phyloP scores from a whole-genome alignment of 1,140 invertebrate genomes.

The Sycobia sp. region DNA sequence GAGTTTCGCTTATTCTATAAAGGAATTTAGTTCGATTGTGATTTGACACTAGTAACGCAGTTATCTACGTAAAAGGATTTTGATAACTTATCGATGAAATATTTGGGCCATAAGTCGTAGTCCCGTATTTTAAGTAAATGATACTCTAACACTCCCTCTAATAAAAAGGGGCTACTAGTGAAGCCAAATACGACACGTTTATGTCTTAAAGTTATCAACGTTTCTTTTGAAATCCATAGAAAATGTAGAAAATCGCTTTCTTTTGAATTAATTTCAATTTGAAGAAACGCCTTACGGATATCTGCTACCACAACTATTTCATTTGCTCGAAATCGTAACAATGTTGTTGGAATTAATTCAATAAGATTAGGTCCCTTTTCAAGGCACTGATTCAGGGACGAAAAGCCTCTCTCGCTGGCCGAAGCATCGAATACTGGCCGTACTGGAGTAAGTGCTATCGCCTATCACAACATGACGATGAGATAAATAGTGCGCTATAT shows the following conservation, averaged over 20 bases:
- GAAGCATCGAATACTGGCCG: conserved; percentile 50
- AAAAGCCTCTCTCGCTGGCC: no score
- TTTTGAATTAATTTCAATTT: no score
- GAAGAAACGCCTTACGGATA: conserved; percentile 40
- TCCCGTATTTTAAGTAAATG: background rate
- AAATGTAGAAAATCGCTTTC: conserved; percentile 27
- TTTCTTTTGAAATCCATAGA: conserved; percentile 16
- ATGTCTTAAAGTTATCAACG: background rate
- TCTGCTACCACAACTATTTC: conserved; percentile 37
- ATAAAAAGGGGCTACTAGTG: conserved; percentile 11
- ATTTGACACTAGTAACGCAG: background rate
- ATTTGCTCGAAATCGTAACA: conserved; percentile 23
- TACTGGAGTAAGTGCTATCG: conserved; percentile 39
- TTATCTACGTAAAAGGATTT: conserved; percentile 4
- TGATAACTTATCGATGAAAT: conserved; percentile 3
- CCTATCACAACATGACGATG: conserved; percentile 41
- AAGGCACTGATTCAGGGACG: conserved; percentile 43
- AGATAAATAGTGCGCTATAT: conserved; percentile 48
- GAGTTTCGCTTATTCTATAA: conserved; percentile 7
- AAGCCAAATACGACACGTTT: no score
- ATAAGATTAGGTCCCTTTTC: conserved; percentile 32
- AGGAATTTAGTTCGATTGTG: conserved; percentile 16
- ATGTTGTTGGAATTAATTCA: background rate
- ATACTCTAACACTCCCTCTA: background rate
- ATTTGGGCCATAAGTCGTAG: conserved; percentile 27